Evolutionary conservation across 92 coral and sea anemone genomes (phyloP), one percentile per base, ranked within the genome.

Genomic region (Palythoa grandiflora): DNA sequence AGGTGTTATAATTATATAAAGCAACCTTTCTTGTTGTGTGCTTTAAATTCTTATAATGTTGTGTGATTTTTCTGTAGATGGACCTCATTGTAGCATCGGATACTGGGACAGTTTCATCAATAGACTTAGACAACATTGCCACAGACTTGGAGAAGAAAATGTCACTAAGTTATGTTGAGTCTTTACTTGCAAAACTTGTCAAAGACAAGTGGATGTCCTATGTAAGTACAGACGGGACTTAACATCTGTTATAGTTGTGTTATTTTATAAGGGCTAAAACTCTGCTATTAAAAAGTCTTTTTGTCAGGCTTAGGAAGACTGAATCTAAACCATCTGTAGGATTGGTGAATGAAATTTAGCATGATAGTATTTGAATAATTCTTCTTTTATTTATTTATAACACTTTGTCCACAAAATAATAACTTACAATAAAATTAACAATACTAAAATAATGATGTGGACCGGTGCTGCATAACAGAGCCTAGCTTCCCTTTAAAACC

Each of bases 141-240:
- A 52, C 87, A 20, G 99, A 95, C 53, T 88, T 96, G 61, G 98
- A 92, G 66, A 96, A 96, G 88, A 88, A 88, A 80, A 96, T 96
- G 97, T 36, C 71, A 36, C 84, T 92, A 20, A 89, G 95, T 38
- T 91, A 93, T 74, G 94, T 98, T 50, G 99, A 93, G 88, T 90
- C 90, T 54, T 87, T 94, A 8, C 68, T 93, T 44, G 87, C 83
- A 85, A 93, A 87, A 78, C 94, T 94, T 73, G 89, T 90, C 35
- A 73, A 89, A 36, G 93, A 93, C 78, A 91, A 92, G 7, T 95
- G 98, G 98, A 74, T 95, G 93, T 90, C 91, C 51, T 92, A 91
- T 91, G 96, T 94, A 63, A 71, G 86, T 60, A 7, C 15, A 16
- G 77, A 37, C 6, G 8, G 81, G 50, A 15, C 50, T 3, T 8